phyloP scores from a whole-genome alignment of 2,888 invertebrate genomes.

The Catotricha subobsoleta region DNA sequence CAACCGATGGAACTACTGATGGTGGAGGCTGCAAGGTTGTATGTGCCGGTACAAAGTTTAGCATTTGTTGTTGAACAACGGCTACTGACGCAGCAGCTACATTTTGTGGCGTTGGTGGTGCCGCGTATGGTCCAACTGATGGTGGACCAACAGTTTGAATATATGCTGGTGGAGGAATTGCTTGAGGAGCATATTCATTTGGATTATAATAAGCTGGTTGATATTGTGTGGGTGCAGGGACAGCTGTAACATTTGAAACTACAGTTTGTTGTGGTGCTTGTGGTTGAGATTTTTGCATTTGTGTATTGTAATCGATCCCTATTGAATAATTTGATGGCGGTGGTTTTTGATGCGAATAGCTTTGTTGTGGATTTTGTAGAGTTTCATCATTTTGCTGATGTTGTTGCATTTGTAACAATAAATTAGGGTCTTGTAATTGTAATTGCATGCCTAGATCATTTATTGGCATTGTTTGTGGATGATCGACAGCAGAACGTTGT shows the following conservation, averaged over 20 bases:
- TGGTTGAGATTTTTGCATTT: neutral
- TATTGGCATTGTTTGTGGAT: constrained; percentile 14
- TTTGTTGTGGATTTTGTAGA: constrained; percentile 7
- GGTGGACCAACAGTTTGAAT: constrained; percentile 14
- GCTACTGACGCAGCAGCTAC: neutral
- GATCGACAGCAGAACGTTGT: constrained; percentile 31
- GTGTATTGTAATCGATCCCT: neutral
- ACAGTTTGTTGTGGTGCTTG: constrained; percentile 3
- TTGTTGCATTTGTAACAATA: constrained; percentile 12
- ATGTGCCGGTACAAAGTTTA: constrained; percentile 11
- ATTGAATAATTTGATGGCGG: neutral
- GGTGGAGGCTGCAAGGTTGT: constrained; percentile 4
- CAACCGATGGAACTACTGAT: constrained; percentile 11
- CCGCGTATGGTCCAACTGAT: constrained; percentile 1
- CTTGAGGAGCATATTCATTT: constrained; percentile 7
- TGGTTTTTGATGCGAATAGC: constrained; percentile 9
- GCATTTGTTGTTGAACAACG: constrained; percentile 7
- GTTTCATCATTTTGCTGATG: constrained; percentile 13
- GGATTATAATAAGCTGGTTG: constrained; percentile 9
- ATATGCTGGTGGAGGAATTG: constrained; percentile 7
- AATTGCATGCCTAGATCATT: constrained; percentile 15
- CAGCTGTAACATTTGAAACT: neutral
- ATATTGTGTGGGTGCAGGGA: constrained; percentile 10
- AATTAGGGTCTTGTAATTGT: constrained; percentile 16
- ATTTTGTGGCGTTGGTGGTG: constrained; percentile 14